A percentile compares a stretch with the other conserved stretches of the same genome.
Evolutionary conservation across 23 tunicate genomes (phyloP).

Genomic region (Ascidia mentula): DNA sequence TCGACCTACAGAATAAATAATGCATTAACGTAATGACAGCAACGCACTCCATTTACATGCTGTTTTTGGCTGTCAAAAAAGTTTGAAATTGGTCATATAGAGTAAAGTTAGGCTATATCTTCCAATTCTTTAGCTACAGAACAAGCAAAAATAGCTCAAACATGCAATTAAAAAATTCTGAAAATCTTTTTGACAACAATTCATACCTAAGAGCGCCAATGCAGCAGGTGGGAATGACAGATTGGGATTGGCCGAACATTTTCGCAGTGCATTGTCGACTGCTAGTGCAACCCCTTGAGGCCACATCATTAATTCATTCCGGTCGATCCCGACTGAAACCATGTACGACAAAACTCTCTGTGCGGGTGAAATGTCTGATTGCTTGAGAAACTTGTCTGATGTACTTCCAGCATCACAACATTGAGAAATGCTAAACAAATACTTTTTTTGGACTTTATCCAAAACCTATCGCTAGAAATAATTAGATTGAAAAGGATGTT

Average conservation of each 20-base stretch:
- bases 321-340: conserved; percentile 55
- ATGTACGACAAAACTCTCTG: conserved; percentile 60
- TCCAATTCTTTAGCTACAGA: no score
- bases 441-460: not conserved
- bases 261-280: conserved; percentile 26
- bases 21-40: no score
- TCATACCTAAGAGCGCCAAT: conserved; percentile 60
- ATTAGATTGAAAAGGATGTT: not conserved
- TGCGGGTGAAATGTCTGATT: not conserved
- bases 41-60: no score
- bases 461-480: not conserved
- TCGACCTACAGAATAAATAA: no score
- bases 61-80: no score
- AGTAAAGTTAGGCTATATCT: no score
- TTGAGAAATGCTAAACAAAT: conserved; percentile 12
- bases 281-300: conserved; percentile 85
- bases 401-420: not conserved
- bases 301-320: conserved; percentile 44
- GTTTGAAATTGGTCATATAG: no score
- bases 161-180: not conserved
- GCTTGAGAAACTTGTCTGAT: not conserved
- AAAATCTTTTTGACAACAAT: not conserved
- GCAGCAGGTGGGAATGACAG: conserved; percentile 59
- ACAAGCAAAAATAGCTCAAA: not conserved
- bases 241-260: conserved; percentile 51